Percentiles rank a stretch among this genome's conserved stretches.
Conservation (phyloP, 2,888 invertebrate genomes). For the Choreutis nemorana region DNA sequence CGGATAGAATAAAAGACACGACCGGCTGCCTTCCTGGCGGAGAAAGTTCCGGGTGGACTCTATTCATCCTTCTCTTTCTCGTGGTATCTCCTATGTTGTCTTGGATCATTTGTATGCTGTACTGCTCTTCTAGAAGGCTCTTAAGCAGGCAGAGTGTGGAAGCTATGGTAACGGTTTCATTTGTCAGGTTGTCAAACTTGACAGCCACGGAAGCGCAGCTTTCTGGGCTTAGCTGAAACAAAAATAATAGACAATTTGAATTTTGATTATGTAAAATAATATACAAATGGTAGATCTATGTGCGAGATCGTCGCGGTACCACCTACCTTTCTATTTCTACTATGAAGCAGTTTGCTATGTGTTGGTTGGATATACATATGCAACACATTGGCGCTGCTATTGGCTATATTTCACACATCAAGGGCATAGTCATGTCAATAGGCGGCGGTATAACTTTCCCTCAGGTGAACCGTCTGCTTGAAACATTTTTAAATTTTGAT, state of each 20-base stretch:
- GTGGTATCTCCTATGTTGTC: constrained; percentile 21
- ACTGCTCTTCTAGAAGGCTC: constrained; percentile 29
- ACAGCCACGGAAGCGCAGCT: constrained; percentile 35
- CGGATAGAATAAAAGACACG: constrained; percentile 32
- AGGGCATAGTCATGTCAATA: too few species aligned
- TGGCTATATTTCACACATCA: too few species aligned
- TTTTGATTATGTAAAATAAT: background rate
- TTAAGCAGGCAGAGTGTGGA: constrained; percentile 21
- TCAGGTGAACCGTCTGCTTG: constrained; percentile 22
- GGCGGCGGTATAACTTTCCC: too few species aligned
- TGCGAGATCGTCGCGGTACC: background rate
- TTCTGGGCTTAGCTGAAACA: constrained; percentile 31
- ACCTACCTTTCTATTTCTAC: background rate
- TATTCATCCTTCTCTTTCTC: constrained; percentile 16
- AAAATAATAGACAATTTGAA: background rate
- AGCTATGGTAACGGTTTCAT: constrained; percentile 14
- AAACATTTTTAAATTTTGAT: too few species aligned
- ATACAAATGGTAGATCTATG: background rate
- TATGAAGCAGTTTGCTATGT: background rate
- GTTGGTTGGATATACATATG: too few species aligned
- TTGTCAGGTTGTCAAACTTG: constrained; percentile 29
- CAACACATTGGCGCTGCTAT: constrained; percentile 23
- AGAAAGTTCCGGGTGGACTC: constrained; percentile 26
- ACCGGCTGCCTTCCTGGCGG: constrained; percentile 23
- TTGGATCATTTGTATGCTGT: constrained; percentile 25